Base-by-base conservation (phyloP, 1,140 invertebrate species). In the Rhopalosiphum padi region DNA sequence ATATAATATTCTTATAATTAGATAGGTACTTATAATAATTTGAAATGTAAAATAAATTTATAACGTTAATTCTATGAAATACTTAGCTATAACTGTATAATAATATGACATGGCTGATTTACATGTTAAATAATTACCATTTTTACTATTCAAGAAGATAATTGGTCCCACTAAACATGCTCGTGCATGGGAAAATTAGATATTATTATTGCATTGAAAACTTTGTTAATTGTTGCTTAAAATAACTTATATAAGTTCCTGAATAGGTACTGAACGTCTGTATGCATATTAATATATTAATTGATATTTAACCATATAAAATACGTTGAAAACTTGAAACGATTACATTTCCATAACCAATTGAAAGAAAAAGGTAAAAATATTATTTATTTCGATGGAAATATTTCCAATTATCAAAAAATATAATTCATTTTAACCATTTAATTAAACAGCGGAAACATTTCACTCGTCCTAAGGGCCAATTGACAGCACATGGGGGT, bases 391-490 rank as follows among this genome's bases (percentile, higher is more conserved):
- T 30, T 15, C 3, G 30, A n/a, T 11, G 41, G 41, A 46, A 86
- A 46, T 86, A 46, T 86, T 46, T 86, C 41, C 22, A 86, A 30
- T 86, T 86, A 86, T 9, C 43, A 86, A 43, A 86, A 51, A 21
- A n/a, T 25, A 46, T 86, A 86, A 86, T 48, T 86, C 25, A 86
- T 86, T 86, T 7, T 46, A 51, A 51, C 46, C 30, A 35, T 90
- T 90, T 53, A 90, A 90, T 90, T 90, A 55, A 89, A 37, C 48
- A 41, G 55, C 88, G 35, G 88, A 90, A 90, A 90, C 88, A 55
- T 55, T 55, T 55, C 51, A 25, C 35, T 55, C 22, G 3, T 25
- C 4, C 51, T 90, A 6, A 25, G 88, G 88, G 88, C 22, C n/a
- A 55, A 90, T 90, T 55, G 88, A 90, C 48, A 90, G 48, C 35